A percentile compares a stretch with the other conserved stretches of the same genome.
Conservation (phyloP, 30 jellyfish, hydroid and myxozoan species). For the Pseudorhiza aurosa region DNA sequence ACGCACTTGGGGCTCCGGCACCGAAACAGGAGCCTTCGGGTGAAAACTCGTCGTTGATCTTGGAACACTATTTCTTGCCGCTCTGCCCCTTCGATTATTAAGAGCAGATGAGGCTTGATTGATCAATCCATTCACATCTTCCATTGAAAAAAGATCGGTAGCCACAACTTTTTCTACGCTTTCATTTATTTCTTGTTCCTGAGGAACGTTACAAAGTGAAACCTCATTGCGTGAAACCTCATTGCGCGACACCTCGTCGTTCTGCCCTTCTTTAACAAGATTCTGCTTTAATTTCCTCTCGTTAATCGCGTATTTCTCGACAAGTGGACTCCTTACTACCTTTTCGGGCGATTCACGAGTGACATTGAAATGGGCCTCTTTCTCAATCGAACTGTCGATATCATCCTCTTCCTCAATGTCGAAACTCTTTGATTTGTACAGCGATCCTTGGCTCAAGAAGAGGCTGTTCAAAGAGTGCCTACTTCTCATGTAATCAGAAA, state of each 20-base stretch:
- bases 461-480: conserved; percentile 59
- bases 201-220: not conserved
- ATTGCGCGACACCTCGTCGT: not conserved
- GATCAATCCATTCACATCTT: conserved; percentile 62
- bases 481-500: conserved; percentile 54
- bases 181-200: not conserved
- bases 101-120: conserved; percentile 88
- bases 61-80: conserved; percentile 27
- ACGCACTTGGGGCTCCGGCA: too few species aligned
- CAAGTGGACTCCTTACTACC: not conserved
- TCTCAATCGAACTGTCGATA: not conserved
- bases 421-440: conserved; percentile 18
- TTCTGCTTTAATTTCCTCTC: not conserved
- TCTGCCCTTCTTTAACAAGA: not conserved
- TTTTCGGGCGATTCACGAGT: not conserved
- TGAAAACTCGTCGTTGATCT: not conserved
- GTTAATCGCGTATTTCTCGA: not conserved
- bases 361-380: not conserved
- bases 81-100: conserved; percentile 76
- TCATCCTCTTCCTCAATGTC: conserved; percentile 21
- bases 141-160: conserved; percentile 33
- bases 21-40: too few species aligned
- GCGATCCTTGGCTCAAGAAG: conserved; percentile 47
- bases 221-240: not conserved
- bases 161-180: conserved; percentile 38